Percentiles rank a stretch among this genome's conserved stretches.
Conservation (phyloP, 2,797 vertebrate genomes). For the Clarias pachynema region DNA sequence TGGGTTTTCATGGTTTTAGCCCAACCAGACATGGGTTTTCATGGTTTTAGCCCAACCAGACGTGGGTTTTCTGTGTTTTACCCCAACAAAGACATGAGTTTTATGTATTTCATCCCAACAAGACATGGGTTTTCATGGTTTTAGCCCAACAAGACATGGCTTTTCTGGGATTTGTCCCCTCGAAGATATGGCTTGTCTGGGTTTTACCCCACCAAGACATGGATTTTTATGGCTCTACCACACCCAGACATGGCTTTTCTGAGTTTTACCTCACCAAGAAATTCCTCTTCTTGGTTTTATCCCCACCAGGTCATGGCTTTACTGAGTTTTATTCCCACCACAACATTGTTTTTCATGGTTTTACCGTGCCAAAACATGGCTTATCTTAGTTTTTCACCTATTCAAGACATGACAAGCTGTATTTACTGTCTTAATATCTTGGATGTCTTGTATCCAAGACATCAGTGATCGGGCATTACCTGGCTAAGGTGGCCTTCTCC, state of each 20-base stretch:
- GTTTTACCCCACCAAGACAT: neutral
- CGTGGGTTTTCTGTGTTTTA: neutral
- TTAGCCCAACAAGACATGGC: too few relatives aligned
- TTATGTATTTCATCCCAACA: too few relatives aligned
- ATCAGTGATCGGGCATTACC: slow-evolving; percentile 67
- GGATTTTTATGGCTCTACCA: neutral
- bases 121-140: neutral
- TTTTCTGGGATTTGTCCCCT: neutral
- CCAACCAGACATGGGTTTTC: neutral
- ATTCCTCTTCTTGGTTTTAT: neutral
- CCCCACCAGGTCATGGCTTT: neutral
- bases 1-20: neutral
- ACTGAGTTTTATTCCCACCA: too few relatives aligned
- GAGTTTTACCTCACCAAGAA: neutral
- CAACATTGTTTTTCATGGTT: neutral
- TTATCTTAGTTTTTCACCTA: neutral
- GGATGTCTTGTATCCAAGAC: neutral
- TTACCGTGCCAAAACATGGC: neutral
- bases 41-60: neutral
- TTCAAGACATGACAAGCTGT: neutral
- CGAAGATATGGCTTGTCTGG: neutral
- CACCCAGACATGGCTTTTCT: neutral
- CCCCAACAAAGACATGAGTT: too few relatives aligned
- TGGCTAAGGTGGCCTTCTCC: slow-evolving; percentile 95
- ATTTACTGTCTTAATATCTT: neutral